Conservation (phyloP, 2,797 vertebrate genomes). For the Amazona finschi region DNA sequence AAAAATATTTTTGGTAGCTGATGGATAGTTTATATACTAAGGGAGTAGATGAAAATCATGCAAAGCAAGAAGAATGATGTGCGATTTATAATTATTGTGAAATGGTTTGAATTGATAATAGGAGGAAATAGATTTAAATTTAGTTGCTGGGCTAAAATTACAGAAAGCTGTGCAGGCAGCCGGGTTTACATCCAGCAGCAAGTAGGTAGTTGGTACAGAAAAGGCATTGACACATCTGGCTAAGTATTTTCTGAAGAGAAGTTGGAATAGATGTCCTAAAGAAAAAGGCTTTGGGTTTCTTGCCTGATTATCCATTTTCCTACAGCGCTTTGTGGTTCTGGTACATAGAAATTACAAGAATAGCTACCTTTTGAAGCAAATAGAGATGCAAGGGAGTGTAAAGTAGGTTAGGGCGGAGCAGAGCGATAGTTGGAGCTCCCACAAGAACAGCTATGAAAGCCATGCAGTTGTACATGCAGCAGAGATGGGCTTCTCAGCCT, state of each 20-base stretch:
- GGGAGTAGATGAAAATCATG: background rate
- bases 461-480: background rate
- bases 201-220: background rate
- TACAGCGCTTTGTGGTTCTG: background rate
- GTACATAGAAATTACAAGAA: background rate
- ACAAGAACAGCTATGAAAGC: background rate
- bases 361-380: background rate
- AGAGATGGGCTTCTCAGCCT: background rate
- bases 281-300: background rate
- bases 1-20: slow-evolving; percentile 3
- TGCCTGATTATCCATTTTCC: background rate
- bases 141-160: background rate
- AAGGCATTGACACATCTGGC: background rate
- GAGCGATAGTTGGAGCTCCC: background rate
- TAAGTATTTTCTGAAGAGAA: background rate
- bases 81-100: background rate
- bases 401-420: background rate
- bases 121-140: background rate
- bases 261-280: background rate
- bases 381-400: too few species aligned
- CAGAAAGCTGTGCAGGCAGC: background rate
- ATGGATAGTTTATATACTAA: background rate
- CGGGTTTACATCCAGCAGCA: background rate
- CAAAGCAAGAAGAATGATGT: background rate
- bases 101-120: background rate